Evolutionary conservation across 1,140 invertebrate species (phyloP).

Genomic region (Dreissena polymorpha): DNA sequence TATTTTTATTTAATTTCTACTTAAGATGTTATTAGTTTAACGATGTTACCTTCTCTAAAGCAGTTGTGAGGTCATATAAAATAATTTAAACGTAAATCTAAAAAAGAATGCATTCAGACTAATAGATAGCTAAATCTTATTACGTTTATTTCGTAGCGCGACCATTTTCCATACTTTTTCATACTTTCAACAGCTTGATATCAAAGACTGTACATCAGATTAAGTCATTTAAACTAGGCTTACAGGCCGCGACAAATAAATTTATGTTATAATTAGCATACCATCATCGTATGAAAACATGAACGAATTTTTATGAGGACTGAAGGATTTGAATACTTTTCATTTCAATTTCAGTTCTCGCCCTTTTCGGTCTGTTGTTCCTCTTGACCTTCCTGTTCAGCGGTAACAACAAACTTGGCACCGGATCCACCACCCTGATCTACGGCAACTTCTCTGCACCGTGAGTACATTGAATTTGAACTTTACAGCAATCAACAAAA

Average conservation of each 20-base stretch:
- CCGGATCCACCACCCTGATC: conserved; percentile 30
- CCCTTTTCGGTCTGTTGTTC: conserved; percentile 25
- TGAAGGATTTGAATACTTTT: too few species aligned
- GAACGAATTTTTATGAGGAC: too few species aligned
- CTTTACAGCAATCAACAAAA: background rate
- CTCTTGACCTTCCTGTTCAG: conserved; percentile 11
- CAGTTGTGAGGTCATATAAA: too few species aligned
- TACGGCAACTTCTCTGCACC: conserved; percentile 35
- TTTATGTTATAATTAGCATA: too few species aligned
- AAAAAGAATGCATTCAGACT: too few species aligned
- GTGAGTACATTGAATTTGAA: conserved; percentile 22
- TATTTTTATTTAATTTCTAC: too few species aligned
- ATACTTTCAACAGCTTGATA: background rate
- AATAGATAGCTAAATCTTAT: too few species aligned
- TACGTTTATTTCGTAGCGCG: background rate
- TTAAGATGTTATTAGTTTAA: too few species aligned
- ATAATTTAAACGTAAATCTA: too few species aligned
- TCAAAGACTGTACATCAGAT: background rate
- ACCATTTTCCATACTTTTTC: background rate
- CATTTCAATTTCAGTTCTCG: background rate
- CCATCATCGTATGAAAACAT: too few species aligned
- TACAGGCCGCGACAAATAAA: background rate
- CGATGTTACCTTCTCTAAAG: background rate
- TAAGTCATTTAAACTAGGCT: background rate
- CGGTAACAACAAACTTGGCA: background rate